phyloP scores from a whole-genome alignment of 2,113 vertebrate species.

The Sitta europaea region DNA sequence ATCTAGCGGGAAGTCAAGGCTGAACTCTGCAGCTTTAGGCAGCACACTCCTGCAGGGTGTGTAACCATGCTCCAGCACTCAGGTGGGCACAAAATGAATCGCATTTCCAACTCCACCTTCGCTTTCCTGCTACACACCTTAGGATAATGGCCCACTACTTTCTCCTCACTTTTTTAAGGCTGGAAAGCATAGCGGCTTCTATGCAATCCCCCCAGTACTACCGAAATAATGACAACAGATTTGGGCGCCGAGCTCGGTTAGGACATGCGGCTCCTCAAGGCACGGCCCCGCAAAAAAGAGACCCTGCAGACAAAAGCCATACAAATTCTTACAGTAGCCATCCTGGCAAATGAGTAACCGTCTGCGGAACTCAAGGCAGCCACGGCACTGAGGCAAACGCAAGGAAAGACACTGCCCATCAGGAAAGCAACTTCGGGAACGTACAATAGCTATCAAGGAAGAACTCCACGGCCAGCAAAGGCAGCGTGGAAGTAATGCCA shows the following conservation, averaged over 20 bases:
- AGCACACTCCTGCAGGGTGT: background rate
- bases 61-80: background rate
- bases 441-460: background rate
- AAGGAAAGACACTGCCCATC: background rate
- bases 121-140: background rate
- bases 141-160: background rate
- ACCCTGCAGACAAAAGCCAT: background rate
- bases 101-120: background rate
- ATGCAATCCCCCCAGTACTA: background rate
- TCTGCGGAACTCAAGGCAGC: background rate
- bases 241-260: accelerated
- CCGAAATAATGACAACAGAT: background rate
- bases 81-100: background rate
- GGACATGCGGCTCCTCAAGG: background rate
- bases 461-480: background rate
- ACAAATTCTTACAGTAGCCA: background rate
- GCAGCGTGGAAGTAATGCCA: background rate
- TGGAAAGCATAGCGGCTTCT: background rate
- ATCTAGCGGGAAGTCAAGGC: background rate
- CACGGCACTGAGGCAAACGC: background rate
- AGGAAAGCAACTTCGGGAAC: background rate
- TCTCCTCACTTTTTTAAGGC: background rate
- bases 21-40: background rate
- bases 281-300: background rate
- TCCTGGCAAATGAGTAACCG: background rate